phyloP scores from a whole-genome alignment of 2,113 vertebrate genomes.

The western clawed frog (Xenopus tropicalis) region UCB_Xtro_10.0 CM004447.2:12549501-12550000 shows the following conservation, averaged over 20 bases:
- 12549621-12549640: slow-evolving; percentile 42
- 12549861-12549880: slow-evolving; percentile 53
- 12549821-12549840: slow-evolving; percentile 54
- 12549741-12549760: slow-evolving; percentile 49
- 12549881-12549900: slow-evolving; percentile 54
- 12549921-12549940: slow-evolving; percentile 64
- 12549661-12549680: slow-evolving; percentile 51
- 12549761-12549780: slow-evolving; percentile 55
- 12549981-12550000: too few species aligned
- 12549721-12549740: slow-evolving; percentile 49
- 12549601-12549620: slow-evolving; percentile 53
- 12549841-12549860: slow-evolving; percentile 57
- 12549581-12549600: slow-evolving; percentile 63
- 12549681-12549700: slow-evolving; percentile 32
- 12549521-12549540: slow-evolving; percentile 78
- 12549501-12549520: slow-evolving; percentile 75
- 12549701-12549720: slow-evolving; percentile 29
- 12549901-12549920: slow-evolving; percentile 57
- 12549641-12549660: slow-evolving; percentile 59
- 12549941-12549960: slow-evolving; percentile 50
- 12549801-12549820: slow-evolving; percentile 55
- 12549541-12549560: slow-evolving; percentile 74
- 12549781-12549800: slow-evolving; percentile 53
- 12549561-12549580: slow-evolving; percentile 74
- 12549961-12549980: background rate